Percentiles rank a stretch among this genome's conserved stretches.
phyloP scores from a whole-genome alignment of 2,113 vertebrate genomes.

The Pardalotus punctatus region DNA sequence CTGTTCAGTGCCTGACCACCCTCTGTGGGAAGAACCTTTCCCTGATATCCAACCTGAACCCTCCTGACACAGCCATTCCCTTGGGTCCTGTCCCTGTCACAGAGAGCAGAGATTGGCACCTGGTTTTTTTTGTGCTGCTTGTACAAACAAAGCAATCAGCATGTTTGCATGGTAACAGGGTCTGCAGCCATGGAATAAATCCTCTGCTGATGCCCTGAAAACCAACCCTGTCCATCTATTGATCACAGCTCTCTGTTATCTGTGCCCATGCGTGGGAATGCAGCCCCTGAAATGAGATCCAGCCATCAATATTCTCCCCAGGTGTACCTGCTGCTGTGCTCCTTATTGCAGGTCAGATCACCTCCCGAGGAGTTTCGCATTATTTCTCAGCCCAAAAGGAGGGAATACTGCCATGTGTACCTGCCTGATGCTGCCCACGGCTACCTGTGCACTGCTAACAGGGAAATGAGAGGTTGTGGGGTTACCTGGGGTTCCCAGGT shows the following conservation, averaged over 20 bases:
- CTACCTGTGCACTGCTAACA: neutral
- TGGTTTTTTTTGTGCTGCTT: neutral
- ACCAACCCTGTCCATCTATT: neutral
- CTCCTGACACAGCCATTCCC: neutral
- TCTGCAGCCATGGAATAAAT: neutral
- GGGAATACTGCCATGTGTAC: accelerated
- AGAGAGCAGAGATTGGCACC: neutral
- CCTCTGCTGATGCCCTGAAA: neutral
- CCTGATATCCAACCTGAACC: neutral
- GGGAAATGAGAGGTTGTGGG: neutral
- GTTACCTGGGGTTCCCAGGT: neutral
- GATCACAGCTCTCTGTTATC: neutral
- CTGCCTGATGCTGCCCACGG: neutral
- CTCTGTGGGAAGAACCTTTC: neutral
- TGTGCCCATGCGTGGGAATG: neutral
- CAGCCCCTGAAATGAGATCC: neutral
- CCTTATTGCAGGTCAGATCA: neutral
- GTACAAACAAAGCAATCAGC: neutral
- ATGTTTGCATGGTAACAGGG: neutral
- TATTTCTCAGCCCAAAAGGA: neutral
- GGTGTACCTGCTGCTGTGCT: neutral
- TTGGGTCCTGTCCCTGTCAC: neutral
- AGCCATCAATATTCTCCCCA: constrained; percentile 1
- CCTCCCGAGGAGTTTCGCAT: neutral
- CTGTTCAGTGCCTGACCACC: neutral